Evolutionary conservation across 2,113 vertebrate genomes (phyloP).

Genomic region (Malurus cyaneus): DNA sequence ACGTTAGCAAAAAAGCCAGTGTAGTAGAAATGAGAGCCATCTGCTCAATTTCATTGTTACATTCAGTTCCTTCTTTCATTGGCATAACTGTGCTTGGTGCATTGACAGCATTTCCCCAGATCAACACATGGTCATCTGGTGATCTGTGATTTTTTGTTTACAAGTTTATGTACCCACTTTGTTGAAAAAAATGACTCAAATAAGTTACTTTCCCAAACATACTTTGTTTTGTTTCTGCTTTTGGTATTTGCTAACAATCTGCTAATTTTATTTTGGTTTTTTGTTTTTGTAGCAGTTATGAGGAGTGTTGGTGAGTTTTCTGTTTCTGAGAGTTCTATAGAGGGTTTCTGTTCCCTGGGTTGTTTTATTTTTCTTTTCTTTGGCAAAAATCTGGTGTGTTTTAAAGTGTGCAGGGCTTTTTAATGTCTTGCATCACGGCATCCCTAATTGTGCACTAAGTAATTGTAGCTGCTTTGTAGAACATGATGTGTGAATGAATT

Average conservation of each 20-base stretch:
- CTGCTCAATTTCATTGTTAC: neutral
- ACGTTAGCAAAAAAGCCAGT: neutral
- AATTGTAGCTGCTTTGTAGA: constrained; percentile 14
- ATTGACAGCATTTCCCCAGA: neutral
- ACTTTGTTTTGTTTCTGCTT: constrained; percentile 68
- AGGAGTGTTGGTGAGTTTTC: constrained; percentile 98
- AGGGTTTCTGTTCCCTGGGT: constrained; percentile 65
- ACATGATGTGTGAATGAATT: constrained; percentile 1
- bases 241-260: constrained; percentile 72
- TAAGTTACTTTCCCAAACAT: constrained; percentile 34
- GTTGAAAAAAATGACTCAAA: constrained; percentile 9
- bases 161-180: neutral
- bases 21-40: constrained; percentile 12
- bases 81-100: neutral
- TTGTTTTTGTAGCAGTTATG: constrained; percentile 90
- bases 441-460: constrained; percentile 36
- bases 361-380: constrained; percentile 32
- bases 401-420: constrained; percentile 29
- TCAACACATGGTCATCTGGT: neutral
- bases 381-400: constrained; percentile 47
- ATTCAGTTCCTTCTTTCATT: neutral
- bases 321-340: constrained; percentile 67
- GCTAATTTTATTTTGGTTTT: constrained; percentile 80
- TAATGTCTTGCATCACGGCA: constrained; percentile 30
- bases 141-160: neutral